A percentile compares a stretch with the other conserved stretches of the same genome.
Evolutionary conservation across 2,888 invertebrate species (phyloP).

Genomic region (Pterostichus niger): DNA sequence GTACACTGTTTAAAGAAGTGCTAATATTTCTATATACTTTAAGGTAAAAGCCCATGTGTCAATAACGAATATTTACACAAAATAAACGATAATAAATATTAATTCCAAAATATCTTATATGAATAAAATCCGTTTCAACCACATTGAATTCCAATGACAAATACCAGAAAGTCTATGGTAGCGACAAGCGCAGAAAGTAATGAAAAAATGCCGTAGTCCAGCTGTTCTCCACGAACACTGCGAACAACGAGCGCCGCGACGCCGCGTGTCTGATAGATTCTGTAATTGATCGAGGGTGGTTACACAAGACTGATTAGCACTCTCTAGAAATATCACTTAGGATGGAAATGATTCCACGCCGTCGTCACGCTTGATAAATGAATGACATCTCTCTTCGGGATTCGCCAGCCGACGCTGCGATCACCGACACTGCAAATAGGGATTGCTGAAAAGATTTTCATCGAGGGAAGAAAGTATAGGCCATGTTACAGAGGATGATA

Average conservation of each 20-base stretch:
- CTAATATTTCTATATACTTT: too few relatives aligned
- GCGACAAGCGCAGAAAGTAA: conserved; percentile 18
- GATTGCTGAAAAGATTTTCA: neutral
- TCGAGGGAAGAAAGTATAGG: too few relatives aligned
- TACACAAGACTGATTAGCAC: conserved; percentile 76
- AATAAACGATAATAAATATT: neutral
- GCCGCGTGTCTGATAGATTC: conserved; percentile 72
- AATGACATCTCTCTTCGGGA: conserved; percentile 74
- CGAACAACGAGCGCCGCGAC: neutral
- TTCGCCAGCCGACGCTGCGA: conserved; percentile 68
- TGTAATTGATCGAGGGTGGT: conserved; percentile 76
- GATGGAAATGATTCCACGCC: conserved; percentile 72
- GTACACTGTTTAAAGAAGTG: too few relatives aligned
- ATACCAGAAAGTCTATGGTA: conserved; percentile 6
- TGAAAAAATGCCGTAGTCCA: conserved; percentile 35
- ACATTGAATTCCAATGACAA: neutral
- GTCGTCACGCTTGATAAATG: conserved; percentile 74
- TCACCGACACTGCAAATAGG: conserved; percentile 49
- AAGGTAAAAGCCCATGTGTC: too few relatives aligned
- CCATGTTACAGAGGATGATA: too few relatives aligned
- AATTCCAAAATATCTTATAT: neutral
- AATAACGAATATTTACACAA: neutral
- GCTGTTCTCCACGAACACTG: too few relatives aligned
- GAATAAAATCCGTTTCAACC: conserved; percentile 18
- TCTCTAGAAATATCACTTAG: conserved; percentile 75